These are phyloP conservation scores for Raphicerus campestris DNA, from an alignment of 2,113 vertebrate genomes.

Conservation along the genomic window DNA sequence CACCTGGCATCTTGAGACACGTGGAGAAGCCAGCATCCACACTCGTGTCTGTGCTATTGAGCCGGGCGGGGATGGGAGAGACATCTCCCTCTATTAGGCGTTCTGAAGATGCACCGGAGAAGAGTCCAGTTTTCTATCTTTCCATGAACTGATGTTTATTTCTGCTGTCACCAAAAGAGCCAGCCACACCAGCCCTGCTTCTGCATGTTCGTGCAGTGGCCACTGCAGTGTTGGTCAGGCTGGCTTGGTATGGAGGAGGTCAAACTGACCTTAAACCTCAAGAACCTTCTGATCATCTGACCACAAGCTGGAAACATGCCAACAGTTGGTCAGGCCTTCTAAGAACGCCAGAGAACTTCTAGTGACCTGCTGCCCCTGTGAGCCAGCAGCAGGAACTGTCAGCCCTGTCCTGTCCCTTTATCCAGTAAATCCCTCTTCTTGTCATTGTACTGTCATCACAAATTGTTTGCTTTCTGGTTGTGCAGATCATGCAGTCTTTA, in stretches of 20 bases:
- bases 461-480: not conserved
- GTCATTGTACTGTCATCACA: not conserved
- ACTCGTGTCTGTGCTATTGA: not conserved
- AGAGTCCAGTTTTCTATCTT: not conserved
- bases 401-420: not conserved
- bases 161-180: not conserved
- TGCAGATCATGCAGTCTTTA: not conserved
- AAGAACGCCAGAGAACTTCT: not conserved
- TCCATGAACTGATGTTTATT: not conserved
- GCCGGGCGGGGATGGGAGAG: rapidly evolving
- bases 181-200: not conserved
- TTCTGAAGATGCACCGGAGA: not conserved
- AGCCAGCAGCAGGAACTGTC: not conserved
- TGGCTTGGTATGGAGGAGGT: rapidly evolving
- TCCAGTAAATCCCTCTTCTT: not conserved
- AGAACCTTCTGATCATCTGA: not conserved
- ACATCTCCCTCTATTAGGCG: not conserved
- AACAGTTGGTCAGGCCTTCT: not conserved
- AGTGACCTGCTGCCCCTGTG: not conserved
- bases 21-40: not conserved
- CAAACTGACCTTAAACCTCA: not conserved
- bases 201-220: rapidly evolving
- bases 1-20: not conserved
- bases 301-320: rapidly evolving
- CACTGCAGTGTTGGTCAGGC: not conserved